Base-by-base conservation (phyloP, 2,888 invertebrate genomes). In the Cosmia pyralina region DNA sequence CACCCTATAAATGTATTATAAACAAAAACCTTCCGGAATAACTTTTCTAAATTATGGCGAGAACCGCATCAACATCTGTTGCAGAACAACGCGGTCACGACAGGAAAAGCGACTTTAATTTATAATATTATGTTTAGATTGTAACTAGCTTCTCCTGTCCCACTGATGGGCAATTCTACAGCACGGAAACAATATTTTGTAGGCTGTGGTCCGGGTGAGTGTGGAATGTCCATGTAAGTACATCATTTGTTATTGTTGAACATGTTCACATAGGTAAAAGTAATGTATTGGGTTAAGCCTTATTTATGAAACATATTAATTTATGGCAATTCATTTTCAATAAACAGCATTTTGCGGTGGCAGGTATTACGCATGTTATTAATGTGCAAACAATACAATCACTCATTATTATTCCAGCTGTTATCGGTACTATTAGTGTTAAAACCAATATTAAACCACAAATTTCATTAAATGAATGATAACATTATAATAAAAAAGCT, bases 251-350 rank as follows among this genome's bases (percentile, higher is more conserved):
- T 57, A 48, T n/a, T 41, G 15, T 11, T 34, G 67, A 46, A 46
- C 46, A 22, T 63, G 34, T 67, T n/a, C 19, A 52, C 34, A 44
- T 34, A n/a, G n/a, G n/a, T n/a, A 69, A 22, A 4, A 55, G 34
- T 34, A 34, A 34, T 44, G 34, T 53, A 53, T 64, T 79, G 52
- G 65, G 34, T 59, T 59, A 79, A 67, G 58, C 62, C 65, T 50
- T 75, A 69, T 75, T 79, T 50, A 58, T 38, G 50, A 22, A 15
- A 46, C 53, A 57, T 55, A 28, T 8, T 67, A 60, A 81, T 65
- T 46, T 53, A 68, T 65, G 6, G 41, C 48, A 52, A 22, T 38
- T n/a, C 44, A 52, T 58, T 69, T 65, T 53, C 77, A 79, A 63
- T 79, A 41, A 64, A 46, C 48, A 38, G 57, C 50, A n/a, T 52